Conservation (phyloP, 2,888 invertebrate genomes). For the Zaprionus bogoriensis region DNA sequence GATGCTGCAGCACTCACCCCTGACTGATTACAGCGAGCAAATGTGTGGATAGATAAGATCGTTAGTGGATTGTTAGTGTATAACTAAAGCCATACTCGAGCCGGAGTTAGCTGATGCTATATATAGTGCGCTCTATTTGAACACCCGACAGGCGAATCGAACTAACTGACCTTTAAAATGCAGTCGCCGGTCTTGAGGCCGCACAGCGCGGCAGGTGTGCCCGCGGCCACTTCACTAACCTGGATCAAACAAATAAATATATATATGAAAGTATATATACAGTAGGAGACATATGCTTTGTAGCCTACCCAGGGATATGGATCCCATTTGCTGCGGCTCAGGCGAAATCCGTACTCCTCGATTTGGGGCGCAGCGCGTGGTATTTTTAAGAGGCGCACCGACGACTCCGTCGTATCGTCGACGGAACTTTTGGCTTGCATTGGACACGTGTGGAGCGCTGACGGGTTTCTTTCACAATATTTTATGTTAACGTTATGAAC, state of each 20-base stretch:
- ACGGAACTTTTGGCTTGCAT: conserved; percentile 10
- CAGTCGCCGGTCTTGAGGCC: conserved; percentile 89
- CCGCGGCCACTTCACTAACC: conserved; percentile 86
- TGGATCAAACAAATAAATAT: conserved; percentile 53
- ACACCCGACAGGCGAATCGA: background rate
- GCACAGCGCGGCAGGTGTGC: conserved; percentile 86
- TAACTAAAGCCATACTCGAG: background rate
- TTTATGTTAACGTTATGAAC: conserved; percentile 41
- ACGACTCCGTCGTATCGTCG: conserved; percentile 6
- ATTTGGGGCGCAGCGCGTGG: conserved; percentile 84
- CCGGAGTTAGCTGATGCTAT: background rate
- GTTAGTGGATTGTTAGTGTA: background rate
- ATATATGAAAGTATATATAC: background rate
- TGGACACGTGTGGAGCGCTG: conserved; percentile 25
- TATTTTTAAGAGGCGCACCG: conserved; percentile 84
- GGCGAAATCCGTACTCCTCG: conserved; percentile 87
- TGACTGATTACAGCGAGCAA: conserved; percentile 7
- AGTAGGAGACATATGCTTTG: no score
- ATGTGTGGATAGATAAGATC: conserved; percentile 2
- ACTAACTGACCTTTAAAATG: conserved; percentile 86
- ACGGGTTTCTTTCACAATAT: background rate
- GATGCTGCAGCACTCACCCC: conserved; percentile 14
- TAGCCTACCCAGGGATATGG: conserved; percentile 90
- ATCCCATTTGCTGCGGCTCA: conserved; percentile 90
- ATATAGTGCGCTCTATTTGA: conserved; percentile 3